phyloP scores from a whole-genome alignment of 1,140 invertebrate species.

The Saccostrea cuccullata region DNA sequence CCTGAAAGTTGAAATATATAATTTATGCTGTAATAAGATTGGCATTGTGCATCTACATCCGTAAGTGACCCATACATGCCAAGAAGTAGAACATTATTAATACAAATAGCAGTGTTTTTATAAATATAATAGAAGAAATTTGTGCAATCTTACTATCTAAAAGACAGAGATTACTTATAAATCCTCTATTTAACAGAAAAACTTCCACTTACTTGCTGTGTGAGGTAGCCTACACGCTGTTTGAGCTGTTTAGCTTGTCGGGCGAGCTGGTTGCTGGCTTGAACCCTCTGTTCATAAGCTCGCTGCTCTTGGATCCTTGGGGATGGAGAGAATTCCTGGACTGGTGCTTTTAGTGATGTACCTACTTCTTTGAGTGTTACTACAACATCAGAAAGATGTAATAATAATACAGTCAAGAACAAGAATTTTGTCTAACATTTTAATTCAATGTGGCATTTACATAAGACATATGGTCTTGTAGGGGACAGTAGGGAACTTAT shows the following conservation, averaged over 20 bases:
- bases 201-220: constrained; percentile 67
- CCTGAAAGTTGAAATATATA: too few species aligned
- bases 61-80: too few species aligned
- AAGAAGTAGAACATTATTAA: too few species aligned
- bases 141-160: background rate
- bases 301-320: constrained; percentile 46
- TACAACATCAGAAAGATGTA: constrained; percentile 10
- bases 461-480: background rate
- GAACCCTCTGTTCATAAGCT: constrained; percentile 39
- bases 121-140: too few species aligned
- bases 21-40: too few species aligned
- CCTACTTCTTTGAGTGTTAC: constrained; percentile 64
- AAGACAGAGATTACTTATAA: background rate
- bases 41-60: too few species aligned
- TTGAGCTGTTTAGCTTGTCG: constrained; percentile 67
- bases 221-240: constrained; percentile 68
- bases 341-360: constrained; percentile 63
- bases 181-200: background rate
- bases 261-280: constrained; percentile 50
- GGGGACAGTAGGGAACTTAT: too few species aligned
- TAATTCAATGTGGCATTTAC: background rate
- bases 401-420: too few species aligned
- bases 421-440: too few species aligned
- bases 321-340: constrained; percentile 40
- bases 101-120: too few species aligned